These are phyloP conservation scores for Rhingia campestris DNA, from an alignment of 2,888 invertebrate genomes.

Conservation along the genomic window DNA sequence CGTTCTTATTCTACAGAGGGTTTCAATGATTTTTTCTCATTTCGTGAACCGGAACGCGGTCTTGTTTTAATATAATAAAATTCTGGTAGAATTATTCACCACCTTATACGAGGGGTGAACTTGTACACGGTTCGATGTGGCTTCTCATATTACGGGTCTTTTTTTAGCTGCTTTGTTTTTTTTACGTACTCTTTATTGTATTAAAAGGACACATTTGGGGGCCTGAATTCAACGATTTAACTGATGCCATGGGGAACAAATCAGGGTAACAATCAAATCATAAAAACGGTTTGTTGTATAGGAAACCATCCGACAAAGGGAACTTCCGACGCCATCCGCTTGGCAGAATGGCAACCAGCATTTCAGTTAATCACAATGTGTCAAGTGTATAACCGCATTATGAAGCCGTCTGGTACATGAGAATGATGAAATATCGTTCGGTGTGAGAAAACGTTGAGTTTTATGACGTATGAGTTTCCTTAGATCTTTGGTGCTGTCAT, in stretches of 20 bases:
- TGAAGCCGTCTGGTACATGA: conserved; percentile 38
- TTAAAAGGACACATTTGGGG: conserved; percentile 43
- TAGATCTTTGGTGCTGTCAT: conserved; percentile 45
- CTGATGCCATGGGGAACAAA: conserved; percentile 75
- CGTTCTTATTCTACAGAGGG: not conserved
- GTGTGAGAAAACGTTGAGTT: conserved; percentile 6
- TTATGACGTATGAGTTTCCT: conserved; percentile 60
- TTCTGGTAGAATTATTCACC: conserved; percentile 60
- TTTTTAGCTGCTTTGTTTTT: conserved; percentile 29
- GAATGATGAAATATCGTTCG: conserved; percentile 45
- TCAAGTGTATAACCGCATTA: conserved; percentile 75
- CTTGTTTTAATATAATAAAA: conserved; percentile 72
- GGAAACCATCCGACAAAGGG: conserved; percentile 56
- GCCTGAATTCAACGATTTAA: conserved; percentile 69
- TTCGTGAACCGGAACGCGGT: conserved; percentile 57
- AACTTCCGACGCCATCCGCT: conserved; percentile 11
- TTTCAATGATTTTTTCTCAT: conserved; percentile 24
- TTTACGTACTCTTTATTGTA: conserved; percentile 18
- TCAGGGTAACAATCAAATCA: conserved; percentile 67
- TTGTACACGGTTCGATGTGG: conserved; percentile 35
- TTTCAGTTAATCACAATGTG: conserved; percentile 74
- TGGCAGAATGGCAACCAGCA: conserved; percentile 55
- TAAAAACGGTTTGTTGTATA: conserved; percentile 52
- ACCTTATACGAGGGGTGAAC: conserved; percentile 38
- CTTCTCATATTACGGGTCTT: conserved; percentile 44